These are phyloP conservation scores for Andrena flavipes DNA, from an alignment of 2,888 invertebrate genomes.

Conservation along the genomic window DNA sequence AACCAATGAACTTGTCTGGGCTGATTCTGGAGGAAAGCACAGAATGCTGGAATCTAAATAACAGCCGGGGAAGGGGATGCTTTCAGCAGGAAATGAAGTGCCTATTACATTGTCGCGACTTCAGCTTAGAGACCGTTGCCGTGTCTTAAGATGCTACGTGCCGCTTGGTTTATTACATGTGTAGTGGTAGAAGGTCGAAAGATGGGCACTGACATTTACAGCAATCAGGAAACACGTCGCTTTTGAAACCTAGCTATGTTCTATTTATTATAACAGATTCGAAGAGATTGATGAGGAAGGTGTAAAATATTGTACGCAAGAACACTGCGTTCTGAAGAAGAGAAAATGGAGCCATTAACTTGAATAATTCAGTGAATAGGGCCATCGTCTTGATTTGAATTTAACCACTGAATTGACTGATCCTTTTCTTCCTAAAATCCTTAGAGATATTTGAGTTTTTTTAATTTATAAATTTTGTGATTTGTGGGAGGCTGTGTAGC, in stretches of 20 bases:
- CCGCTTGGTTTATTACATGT: constrained; percentile 2
- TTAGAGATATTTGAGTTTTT: no score
- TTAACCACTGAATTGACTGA: no score
- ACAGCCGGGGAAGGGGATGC: constrained; percentile 1
- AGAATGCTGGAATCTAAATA: constrained; percentile 13
- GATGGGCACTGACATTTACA: background rate
- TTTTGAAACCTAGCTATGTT: background rate
- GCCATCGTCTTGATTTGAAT: no score
- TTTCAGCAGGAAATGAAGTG: constrained; percentile 20
- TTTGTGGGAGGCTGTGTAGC: no score
- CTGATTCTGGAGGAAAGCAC: background rate
- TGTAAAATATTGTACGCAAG: no score
- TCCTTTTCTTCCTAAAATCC: no score
- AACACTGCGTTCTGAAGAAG: no score
- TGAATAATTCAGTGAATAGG: no score
- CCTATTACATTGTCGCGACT: constrained; percentile 25
- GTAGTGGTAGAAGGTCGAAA: background rate
- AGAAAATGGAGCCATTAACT: no score
- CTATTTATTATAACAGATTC: background rate
- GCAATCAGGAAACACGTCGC: background rate
- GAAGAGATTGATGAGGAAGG: no score
- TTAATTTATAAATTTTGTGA: no score
- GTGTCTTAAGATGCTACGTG: constrained; percentile 17
- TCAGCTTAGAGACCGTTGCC: constrained; percentile 12
- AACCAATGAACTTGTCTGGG: constrained; percentile 1